Conservation (phyloP, 2,797 vertebrate species). For the Danio aesculapii region DNA sequence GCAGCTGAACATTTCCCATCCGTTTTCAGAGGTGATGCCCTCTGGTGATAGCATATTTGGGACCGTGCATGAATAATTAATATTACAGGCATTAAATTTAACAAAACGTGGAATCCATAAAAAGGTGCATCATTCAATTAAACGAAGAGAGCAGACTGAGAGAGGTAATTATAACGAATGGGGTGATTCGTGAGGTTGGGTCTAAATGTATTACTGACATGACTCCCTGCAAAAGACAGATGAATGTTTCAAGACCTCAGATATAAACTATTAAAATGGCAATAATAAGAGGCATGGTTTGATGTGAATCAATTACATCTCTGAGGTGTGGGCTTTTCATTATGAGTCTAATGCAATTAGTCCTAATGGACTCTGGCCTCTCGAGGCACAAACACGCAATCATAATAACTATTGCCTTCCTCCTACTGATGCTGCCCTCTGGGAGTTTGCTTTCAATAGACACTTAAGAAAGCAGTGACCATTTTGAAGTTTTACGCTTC, state of each 20-base stretch:
- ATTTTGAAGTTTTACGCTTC: background rate
- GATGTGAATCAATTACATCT: conserved; percentile 47
- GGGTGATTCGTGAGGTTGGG: conserved; percentile 5
- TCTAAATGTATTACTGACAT: conserved; percentile 41
- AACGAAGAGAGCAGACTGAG: conserved; percentile 21
- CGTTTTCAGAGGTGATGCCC: background rate
- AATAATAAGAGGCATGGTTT: conserved; percentile 32
- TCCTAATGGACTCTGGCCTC: conserved; percentile 54
- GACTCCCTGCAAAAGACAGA: conserved; percentile 14
- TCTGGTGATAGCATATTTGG: background rate
- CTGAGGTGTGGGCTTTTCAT: conserved; percentile 47
- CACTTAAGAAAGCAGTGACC: background rate
- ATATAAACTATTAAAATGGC: conserved; percentile 33
- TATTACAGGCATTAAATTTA: background rate
- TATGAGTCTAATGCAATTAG: conserved; percentile 53
- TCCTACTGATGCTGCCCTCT: conserved; percentile 8
- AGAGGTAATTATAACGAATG: conserved; percentile 38
- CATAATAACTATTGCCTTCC: conserved; percentile 41
- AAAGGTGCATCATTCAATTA: conserved; percentile 36
- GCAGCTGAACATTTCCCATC: background rate
- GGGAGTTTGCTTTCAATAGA: conserved; percentile 39
- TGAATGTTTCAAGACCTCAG: conserved; percentile 33
- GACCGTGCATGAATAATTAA: conserved; percentile 14
- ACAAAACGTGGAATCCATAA: conserved; percentile 6
- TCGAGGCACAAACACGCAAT: conserved; percentile 44